These are phyloP conservation scores for Ammodytes marinus DNA, from an alignment of 2,113 vertebrate species.

Conservation along the genomic window DNA sequence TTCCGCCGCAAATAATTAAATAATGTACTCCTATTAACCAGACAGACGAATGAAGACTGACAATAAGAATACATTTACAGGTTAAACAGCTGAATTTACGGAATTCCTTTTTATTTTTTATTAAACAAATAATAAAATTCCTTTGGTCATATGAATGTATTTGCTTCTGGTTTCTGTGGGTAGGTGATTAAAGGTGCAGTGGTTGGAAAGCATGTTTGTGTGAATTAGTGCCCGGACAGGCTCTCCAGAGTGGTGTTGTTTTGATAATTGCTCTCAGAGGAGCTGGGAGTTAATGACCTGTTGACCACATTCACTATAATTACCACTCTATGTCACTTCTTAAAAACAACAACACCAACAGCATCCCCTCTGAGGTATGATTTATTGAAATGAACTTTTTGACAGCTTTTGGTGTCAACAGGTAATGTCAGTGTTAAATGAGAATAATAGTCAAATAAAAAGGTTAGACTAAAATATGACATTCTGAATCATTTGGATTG, in stretches of 20 bases:
- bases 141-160: neutral
- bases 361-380: neutral
- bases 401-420: neutral
- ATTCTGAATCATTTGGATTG: neutral
- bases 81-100: neutral
- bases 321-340: conserved; percentile 1
- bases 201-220: conserved; percentile 17
- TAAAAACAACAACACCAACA: conserved; percentile 32
- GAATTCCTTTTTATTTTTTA: neutral
- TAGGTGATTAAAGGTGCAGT: neutral
- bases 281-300: conserved; percentile 41
- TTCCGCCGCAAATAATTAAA: neutral
- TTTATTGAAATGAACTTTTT: conserved; percentile 1
- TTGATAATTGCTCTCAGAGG: conserved; percentile 50
- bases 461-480: neutral
- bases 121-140: neutral
- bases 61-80: neutral
- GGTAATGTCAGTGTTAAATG: neutral
- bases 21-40: neutral
- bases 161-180: neutral
- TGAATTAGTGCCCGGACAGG: neutral
- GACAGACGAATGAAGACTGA: neutral
- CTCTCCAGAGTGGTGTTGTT: conserved; percentile 27
- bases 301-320: conserved; percentile 44
- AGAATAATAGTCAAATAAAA: neutral